Conservation (phyloP, 2,888 invertebrate genomes). For the Miltochrista miniata region DNA sequence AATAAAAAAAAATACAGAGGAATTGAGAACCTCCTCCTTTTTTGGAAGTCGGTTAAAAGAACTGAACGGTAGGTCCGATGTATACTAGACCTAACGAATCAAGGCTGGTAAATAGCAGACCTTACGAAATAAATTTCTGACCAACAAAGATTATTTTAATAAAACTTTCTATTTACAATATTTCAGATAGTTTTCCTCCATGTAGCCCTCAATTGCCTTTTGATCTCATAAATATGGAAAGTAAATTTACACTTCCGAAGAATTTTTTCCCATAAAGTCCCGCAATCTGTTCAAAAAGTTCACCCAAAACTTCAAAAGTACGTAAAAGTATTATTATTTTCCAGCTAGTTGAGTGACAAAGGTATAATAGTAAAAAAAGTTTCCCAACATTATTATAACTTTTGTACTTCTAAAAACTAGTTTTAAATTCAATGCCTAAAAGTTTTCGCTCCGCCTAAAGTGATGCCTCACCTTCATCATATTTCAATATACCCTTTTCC, state of each 20-base stretch:
- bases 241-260: neutral
- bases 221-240: too few species aligned
- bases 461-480: constrained; percentile 11
- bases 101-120: too few species aligned
- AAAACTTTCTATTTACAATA: too few species aligned
- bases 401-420: neutral
- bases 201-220: too few species aligned
- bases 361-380: neutral
- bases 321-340: neutral
- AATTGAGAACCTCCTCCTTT: too few species aligned
- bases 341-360: neutral
- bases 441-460: constrained; percentile 1
- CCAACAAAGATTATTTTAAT: too few species aligned
- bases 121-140: too few species aligned
- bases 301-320: neutral
- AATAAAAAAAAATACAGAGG: too few species aligned
- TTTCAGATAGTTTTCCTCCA: too few species aligned
- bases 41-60: too few species aligned
- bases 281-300: neutral
- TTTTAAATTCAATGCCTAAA: neutral
- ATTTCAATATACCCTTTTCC: constrained; percentile 6
- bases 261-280: neutral
- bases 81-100: too few species aligned
- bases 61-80: too few species aligned
- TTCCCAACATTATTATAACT: neutral